These are phyloP conservation scores for Pomatostomus ruficeps DNA, from an alignment of 2,113 vertebrate genomes.

Conservation along the genomic window DNA sequence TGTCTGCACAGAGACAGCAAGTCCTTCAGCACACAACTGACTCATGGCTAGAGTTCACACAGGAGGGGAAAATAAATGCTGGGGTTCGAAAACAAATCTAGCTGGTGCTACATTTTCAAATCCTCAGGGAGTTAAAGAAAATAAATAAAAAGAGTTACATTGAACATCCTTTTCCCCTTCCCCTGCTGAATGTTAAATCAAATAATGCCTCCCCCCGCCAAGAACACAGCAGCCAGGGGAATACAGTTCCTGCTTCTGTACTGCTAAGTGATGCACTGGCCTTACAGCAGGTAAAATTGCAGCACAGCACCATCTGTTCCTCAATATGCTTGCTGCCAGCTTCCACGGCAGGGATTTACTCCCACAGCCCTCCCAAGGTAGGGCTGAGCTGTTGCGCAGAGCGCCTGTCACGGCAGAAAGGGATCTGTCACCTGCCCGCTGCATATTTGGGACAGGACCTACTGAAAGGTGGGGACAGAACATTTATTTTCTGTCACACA, in stretches of 20 bases:
- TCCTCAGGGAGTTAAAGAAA: not conserved
- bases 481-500: not conserved
- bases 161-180: not conserved
- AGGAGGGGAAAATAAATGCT: not conserved
- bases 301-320: conserved; percentile 51
- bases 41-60: not conserved
- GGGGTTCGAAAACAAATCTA: not conserved
- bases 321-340: not conserved
- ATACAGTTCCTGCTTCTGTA: not conserved
- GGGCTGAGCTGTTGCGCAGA: not conserved
- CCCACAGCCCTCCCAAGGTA: not conserved
- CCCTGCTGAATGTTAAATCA: not conserved
- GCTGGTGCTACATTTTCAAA: not conserved
- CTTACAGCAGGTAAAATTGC: not conserved
- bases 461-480: not conserved
- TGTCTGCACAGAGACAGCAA: not conserved
- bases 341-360: not conserved
- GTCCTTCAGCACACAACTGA: not conserved
- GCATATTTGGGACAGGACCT: not conserved
- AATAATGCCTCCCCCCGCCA: not conserved
- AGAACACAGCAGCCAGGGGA: not conserved
- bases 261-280: not conserved
- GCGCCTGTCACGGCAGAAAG: not conserved
- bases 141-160: accelerated
- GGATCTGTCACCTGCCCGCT: not conserved